Base-by-base conservation (phyloP, 2,888 invertebrate species). In the Marronus borbonicus region DNA sequence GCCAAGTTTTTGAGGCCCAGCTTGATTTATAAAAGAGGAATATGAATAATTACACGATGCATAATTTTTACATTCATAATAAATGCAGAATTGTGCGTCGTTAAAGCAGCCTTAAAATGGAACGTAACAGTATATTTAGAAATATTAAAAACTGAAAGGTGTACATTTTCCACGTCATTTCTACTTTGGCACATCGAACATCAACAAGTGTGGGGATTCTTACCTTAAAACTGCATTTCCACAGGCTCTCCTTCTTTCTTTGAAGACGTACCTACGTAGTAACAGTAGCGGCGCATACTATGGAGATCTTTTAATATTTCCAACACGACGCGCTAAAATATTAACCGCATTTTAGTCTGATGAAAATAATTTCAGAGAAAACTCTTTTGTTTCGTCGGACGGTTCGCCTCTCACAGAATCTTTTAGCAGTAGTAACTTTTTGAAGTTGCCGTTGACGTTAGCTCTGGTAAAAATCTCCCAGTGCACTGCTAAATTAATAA, bases 291-390 rank as follows among this genome's bases (percentile, higher is more conserved):
- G 17, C 14, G 52, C 52, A 52, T 52, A 52, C 52, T 17, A 3
- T 7, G 14, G 52, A 52, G 52, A 17, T 10, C 62, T 28, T 52
- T 28, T 69, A 69, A 69, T 69, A 69, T 50, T 69, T 69, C 28
- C 68, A 50, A 50, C 68, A 31, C 68, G 50, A 50, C 52, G n/a
- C n/a, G n/a, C 14, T 69, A 31, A 69, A 69, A 69, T 69, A 69
- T 69, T 69, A 50, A 69, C 50, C 31, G 28, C 68, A 50, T 69
- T 69, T 69, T 69, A 69, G 68, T 44, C 28, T 28, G 50, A 69
- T 69, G 68, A 69, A 69, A 69, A 69, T 69, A 50, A 69, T 50
- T 69, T 69, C 68, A 52, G 50, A 69, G 68, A 50, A 69, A 69
- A 50, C 14, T 28, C 62, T n/a, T 36, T 36, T 36, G 31, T 7